A percentile compares a stretch with the other conserved stretches of the same genome.
Conservation (phyloP, 2,888 invertebrate species). For the Mycalesis mineus region DNA sequence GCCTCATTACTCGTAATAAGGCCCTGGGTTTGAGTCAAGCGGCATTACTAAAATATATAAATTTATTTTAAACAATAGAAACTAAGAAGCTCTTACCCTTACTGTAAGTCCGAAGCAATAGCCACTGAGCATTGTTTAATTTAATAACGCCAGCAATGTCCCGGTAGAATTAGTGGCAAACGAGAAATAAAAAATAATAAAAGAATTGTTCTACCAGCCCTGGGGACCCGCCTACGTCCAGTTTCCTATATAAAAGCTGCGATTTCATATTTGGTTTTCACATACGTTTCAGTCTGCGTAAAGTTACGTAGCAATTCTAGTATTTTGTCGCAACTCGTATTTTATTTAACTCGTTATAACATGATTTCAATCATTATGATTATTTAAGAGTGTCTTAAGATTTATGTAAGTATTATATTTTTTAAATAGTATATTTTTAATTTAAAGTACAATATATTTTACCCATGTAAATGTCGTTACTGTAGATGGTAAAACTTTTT, state of each 20-base stretch:
- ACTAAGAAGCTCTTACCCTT: conserved; percentile 38
- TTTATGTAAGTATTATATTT: conserved; percentile 21
- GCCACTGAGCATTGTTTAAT: conserved; percentile 64
- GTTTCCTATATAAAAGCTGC: conserved; percentile 57
- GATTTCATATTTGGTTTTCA: conserved; percentile 33
- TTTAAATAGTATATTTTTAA: no score
- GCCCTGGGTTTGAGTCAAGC: no score
- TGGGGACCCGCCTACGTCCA: conserved; percentile 47
- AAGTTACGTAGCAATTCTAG: conserved; percentile 6
- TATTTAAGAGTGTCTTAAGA: conserved; percentile 30
- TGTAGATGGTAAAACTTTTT: no score
- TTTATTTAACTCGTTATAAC: neutral
- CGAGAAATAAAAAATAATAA: conserved; percentile 44
- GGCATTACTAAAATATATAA: no score
- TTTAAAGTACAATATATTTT: no score
- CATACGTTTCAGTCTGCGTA: conserved; percentile 35
- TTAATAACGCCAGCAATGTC: conserved; percentile 63
- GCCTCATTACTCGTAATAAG: no score
- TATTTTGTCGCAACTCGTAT: no score
- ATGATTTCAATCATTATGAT: conserved; percentile 22
- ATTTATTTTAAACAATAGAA: neutral
- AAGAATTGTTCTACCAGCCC: conserved; percentile 56
- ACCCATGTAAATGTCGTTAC: no score
- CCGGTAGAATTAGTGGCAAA: conserved; percentile 40
- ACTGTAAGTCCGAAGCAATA: conserved; percentile 59